Percentiles rank a stretch among this genome's conserved stretches.
Evolutionary conservation across 2,113 vertebrate species (phyloP).

Genomic region (Pelusios castaneus): DNA sequence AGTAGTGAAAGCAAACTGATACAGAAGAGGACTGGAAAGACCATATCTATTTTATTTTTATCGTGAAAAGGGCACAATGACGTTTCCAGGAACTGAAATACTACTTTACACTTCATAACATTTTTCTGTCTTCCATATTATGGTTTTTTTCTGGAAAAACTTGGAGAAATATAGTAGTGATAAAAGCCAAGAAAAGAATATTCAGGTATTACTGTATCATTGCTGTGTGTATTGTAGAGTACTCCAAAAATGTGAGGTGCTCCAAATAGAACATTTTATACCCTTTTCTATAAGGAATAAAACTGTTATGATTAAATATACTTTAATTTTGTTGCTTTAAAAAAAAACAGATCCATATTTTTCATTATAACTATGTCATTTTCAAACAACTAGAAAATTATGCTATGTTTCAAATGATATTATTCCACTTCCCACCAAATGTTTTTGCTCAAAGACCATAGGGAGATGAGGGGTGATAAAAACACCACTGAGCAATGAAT

Average conservation of each 20-base stretch:
- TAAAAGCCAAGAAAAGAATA: not conserved
- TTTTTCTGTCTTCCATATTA: not conserved
- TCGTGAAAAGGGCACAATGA: not conserved
- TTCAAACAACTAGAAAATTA: slow-evolving; percentile 58
- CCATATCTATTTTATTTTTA: not conserved
- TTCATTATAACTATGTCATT: slow-evolving; percentile 49
- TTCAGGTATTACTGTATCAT: not conserved
- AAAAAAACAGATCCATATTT: slow-evolving; percentile 62
- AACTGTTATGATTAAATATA: slow-evolving; percentile 35
- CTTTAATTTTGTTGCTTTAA: slow-evolving; percentile 21
- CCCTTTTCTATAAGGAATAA: not conserved
- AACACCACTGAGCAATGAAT: slow-evolving; percentile 60
- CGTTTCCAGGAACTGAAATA: not conserved
- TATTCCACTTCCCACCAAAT: slow-evolving; percentile 59
- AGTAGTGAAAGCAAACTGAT: not conserved
- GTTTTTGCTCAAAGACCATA: slow-evolving; percentile 64
- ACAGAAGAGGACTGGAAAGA: not conserved
- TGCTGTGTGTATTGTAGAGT: not conserved
- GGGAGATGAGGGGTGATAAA: slow-evolving; percentile 62
- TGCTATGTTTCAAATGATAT: slow-evolving; percentile 58
- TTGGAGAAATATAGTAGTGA: not conserved
- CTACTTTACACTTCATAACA: not conserved
- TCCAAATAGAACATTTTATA: not conserved
- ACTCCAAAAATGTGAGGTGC: not conserved
- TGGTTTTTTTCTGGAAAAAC: not conserved